Base-by-base conservation (phyloP, 1,140 invertebrate species). In the Ceratoteleas bidentatus region DNA sequence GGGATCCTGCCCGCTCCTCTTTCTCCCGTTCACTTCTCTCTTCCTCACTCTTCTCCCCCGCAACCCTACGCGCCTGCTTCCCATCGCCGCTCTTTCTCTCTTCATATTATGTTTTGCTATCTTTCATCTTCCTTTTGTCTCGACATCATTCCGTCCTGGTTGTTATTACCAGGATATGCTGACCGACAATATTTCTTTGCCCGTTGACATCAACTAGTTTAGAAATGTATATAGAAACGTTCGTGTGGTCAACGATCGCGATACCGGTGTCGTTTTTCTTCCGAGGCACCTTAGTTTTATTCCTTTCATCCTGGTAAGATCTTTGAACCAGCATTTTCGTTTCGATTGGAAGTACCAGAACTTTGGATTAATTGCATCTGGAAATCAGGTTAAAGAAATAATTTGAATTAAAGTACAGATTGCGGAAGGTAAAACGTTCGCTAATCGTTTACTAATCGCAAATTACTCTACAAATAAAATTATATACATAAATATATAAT, bases 161-260 rank as follows among this genome's bases (percentile, higher is more conserved):
- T 90, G 88, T 91, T 91, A 91, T 87, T 87, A 88, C 86, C 90
- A 90, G 90, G 90, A 92, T 92, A 87, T 89, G 89, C 89, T 91
- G 90, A 91, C 90, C 90, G 85, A 85, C 87, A 87, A 91, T 91
- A 91, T 89, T 90, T 88, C 87, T 89, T 88, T 87, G 87, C 86
- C 80, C 52, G 53, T 78, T 83, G 76, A 87, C 80, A 74, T 79
- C 76, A 43, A 65, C 76, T 72, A 75, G 73, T 76, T 82, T 82
- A 69, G 52, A 81, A 74, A 73, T 85, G 83, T 81, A 62, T 82
- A 73, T 73, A 84, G 76, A 76, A 76, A 75, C 74, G 82, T 81
- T 84, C 68, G 73, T 66, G 74, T 75, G 77, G 70, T 57, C 74
- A 57, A 65, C 56, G 61, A 68, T 74, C 64, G 61, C 73, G 52